Evolutionary conservation across 2,888 invertebrate genomes (phyloP).

Genomic region (Epistrophella euchroma): DNA sequence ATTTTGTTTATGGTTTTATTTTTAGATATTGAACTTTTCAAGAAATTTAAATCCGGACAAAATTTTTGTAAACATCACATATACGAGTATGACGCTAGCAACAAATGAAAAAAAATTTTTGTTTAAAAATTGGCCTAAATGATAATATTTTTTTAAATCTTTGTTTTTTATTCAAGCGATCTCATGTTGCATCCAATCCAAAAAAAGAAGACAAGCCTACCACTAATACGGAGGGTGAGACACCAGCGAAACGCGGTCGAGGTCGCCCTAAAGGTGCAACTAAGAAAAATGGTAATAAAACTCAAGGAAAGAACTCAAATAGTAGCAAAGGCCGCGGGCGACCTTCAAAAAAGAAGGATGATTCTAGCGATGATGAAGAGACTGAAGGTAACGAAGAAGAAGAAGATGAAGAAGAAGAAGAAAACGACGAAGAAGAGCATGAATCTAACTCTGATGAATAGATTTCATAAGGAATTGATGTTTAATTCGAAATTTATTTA

Average conservation of each 20-base stretch:
- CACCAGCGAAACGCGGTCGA: conserved; percentile 85
- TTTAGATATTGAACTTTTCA: no score
- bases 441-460: conserved; percentile 77
- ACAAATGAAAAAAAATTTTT: no score
- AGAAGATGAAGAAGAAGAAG: conserved; percentile 77
- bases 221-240: conserved; percentile 85
- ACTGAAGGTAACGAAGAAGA: conserved; percentile 77
- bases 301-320: conserved; percentile 71
- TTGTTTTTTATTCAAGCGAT: conserved; percentile 80
- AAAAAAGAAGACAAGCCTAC: conserved; percentile 85
- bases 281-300: conserved; percentile 84
- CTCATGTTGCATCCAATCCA: conserved; percentile 81
- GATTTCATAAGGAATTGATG: conserved; percentile 24
- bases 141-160: background rate
- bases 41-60: no score
- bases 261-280: conserved; percentile 86
- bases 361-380: conserved; percentile 76
- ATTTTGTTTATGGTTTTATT: no score
- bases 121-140: background rate
- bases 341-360: conserved; percentile 77
- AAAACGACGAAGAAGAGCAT: conserved; percentile 76
- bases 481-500: conserved; percentile 40
- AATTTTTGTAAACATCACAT: no score
- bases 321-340: conserved; percentile 75
- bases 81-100: no score